Evolutionary conservation across 2,797 vertebrate genomes (phyloP), one percentile per base, ranked within the genome.

Genomic region (Sphenodon punctatus): DNA sequence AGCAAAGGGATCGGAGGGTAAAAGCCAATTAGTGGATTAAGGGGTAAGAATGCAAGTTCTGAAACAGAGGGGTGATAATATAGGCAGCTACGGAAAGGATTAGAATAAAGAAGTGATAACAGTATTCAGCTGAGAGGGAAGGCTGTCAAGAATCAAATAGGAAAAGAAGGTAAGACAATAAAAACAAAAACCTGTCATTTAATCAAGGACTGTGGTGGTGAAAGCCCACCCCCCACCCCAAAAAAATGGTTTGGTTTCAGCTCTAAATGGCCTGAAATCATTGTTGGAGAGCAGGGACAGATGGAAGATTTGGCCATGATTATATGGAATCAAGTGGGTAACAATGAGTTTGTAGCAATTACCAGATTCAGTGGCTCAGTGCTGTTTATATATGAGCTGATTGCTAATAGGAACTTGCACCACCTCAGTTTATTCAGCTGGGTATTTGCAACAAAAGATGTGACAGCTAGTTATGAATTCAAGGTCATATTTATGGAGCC

Each of bases 51-150:
- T 93, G 87, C 41, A 86, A 92, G 83, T 93, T 93, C 90, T 95
- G 87, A 94, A 94, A 94, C 75, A 88, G 88, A 91, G 78, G 94
- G 89, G 94, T 93, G 94, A 94, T 95, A 95, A 96, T 94, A 94
- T 88, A 95, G 92, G 93, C 95, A 96, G 94, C 90, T 90, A 92
- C 88, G 88, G 89, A 94, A 82, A 95, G 88, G 88, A 96, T 96
- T 95, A 94, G 92, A 95, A 94, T 94, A 94, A 95, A 95, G 91
- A 95, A 94, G 95, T 95, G 95, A 95, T 95, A 96, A 96, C 93
- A 94, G 92, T 90, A 95, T 96, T 96, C 95, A 95, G 89, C 78
- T 91, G 92, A 95, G 90, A 95, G 70, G 75, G 91, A 94, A 94
- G 81, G 88, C 92, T 96, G 94, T 96, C 94, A 93, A 93, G 93